phyloP scores from a whole-genome alignment of 2,888 invertebrate species.

The Deilephila porcellus region DNA sequence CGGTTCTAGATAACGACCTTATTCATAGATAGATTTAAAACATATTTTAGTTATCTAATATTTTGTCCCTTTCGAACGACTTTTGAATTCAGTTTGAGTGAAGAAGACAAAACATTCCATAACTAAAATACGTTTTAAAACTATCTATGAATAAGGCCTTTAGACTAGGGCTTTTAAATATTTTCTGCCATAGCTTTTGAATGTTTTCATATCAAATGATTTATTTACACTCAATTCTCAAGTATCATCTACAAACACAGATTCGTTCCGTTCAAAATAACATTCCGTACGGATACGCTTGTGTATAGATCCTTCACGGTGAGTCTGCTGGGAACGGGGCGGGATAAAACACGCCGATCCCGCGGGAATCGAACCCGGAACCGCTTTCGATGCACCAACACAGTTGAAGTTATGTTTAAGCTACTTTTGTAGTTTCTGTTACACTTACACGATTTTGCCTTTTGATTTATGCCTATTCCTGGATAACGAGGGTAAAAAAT shows the following conservation, averaged over 20 bases:
- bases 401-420: not conserved
- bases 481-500: too few species aligned
- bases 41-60: too few species aligned
- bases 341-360: not conserved
- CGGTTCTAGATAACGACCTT: too few species aligned
- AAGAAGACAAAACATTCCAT: too few species aligned
- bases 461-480: too few species aligned
- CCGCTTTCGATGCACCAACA: not conserved
- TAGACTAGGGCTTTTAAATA: not conserved
- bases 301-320: conserved; percentile 8
- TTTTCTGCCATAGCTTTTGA: not conserved
- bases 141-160: too few species aligned
- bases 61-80: too few species aligned
- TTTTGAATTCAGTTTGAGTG: too few species aligned
- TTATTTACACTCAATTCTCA: not conserved
- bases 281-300: conserved; percentile 9
- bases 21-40: too few species aligned
- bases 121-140: too few species aligned
- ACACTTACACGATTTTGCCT: too few species aligned
- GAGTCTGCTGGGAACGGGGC: conserved; percentile 12
- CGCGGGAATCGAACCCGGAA: conserved; percentile 5
- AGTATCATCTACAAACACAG: conserved; percentile 1
- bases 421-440: not conserved
- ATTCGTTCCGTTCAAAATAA: conserved; percentile 12
- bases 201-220: not conserved